phyloP scores from a whole-genome alignment of 1,140 invertebrate genomes.

The Tetramorium alpestre region DNA sequence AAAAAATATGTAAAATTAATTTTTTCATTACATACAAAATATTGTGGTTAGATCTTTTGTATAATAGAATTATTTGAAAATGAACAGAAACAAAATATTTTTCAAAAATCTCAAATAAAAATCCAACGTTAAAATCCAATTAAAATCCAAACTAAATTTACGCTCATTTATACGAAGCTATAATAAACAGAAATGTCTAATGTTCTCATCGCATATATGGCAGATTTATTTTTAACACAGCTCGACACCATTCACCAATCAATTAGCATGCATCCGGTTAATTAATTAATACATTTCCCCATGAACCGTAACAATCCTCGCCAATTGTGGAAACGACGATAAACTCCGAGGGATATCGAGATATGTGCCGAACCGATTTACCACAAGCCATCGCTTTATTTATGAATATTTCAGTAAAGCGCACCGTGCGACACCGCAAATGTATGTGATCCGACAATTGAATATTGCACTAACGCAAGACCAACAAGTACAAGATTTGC shows the following conservation, averaged over 20 bases:
- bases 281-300: constrained; percentile 47
- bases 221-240: neutral
- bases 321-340: constrained; percentile 40
- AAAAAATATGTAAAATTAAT: neutral
- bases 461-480: neutral
- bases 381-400: constrained; percentile 45
- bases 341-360: constrained; percentile 32
- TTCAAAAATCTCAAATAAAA: neutral
- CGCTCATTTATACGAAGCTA: neutral
- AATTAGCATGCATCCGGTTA: constrained; percentile 29
- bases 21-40: neutral
- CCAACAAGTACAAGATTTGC: neutral
- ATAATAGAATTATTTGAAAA: neutral
- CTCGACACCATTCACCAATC: neutral
- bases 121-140: neutral
- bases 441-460: constrained; percentile 2
- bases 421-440: constrained; percentile 7
- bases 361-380: constrained; percentile 43
- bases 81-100: neutral
- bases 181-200: neutral
- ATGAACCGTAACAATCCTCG: constrained; percentile 32
- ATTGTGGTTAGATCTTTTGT: neutral
- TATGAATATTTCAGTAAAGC: constrained; percentile 46
- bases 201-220: neutral
- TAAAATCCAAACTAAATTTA: neutral